phyloP scores from a whole-genome alignment of 2,113 vertebrate species.

The Naja naja region DNA sequence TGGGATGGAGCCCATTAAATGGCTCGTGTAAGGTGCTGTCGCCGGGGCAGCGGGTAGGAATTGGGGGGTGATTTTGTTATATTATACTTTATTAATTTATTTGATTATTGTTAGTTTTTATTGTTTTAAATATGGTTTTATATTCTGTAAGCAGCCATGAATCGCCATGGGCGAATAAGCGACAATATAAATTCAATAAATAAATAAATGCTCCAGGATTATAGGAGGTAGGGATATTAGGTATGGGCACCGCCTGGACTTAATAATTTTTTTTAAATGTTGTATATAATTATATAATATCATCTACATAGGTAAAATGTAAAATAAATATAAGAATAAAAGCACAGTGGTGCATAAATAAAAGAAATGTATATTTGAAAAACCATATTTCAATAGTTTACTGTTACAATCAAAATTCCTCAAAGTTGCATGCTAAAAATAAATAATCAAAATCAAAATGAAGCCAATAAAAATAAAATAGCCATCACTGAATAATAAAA shows the following conservation, averaged over 20 bases:
- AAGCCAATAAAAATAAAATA: not conserved
- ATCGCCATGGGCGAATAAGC: too few relatives aligned
- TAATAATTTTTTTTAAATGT: not conserved
- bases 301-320: not conserved
- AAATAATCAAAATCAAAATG: not conserved
- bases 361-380: not conserved
- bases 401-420: not conserved
- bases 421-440: not conserved
- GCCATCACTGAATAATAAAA: not conserved
- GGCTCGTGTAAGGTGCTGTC: too few relatives aligned
- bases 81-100: too few relatives aligned
- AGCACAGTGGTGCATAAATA: not conserved
- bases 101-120: too few relatives aligned
- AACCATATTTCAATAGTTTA: not conserved
- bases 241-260: accelerated
- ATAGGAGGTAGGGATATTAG: not conserved
- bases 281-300: not conserved
- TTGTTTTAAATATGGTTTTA: too few relatives aligned
- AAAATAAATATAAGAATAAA: not conserved
- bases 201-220: too few relatives aligned
- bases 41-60: too few relatives aligned
- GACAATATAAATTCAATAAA: too few relatives aligned
- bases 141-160: too few relatives aligned
- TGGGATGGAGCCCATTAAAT: too few relatives aligned
- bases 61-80: too few relatives aligned